Conservation (phyloP, 2,113 vertebrate species). For the Menura novaehollandiae region DNA sequence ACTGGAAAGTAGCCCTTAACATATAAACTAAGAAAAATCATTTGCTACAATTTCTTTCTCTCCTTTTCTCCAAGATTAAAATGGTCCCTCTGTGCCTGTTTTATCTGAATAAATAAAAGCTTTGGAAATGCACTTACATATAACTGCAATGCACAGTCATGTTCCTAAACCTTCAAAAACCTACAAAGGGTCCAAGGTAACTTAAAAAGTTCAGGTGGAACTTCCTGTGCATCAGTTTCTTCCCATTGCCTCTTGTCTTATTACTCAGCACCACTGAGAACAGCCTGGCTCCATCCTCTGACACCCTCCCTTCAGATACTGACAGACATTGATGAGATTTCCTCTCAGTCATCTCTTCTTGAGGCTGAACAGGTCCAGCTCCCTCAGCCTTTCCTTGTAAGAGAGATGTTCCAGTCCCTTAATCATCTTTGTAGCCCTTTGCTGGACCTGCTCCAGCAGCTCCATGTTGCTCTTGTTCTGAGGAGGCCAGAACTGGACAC, state of each 20-base stretch:
- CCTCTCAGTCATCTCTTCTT: too few relatives aligned
- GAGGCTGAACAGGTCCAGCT: background rate
- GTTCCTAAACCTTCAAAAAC: background rate
- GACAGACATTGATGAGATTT: background rate
- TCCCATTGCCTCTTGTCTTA: background rate
- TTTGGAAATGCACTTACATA: background rate
- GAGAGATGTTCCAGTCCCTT: background rate
- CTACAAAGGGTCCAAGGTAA: background rate
- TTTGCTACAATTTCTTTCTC: background rate
- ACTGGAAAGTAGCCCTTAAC: background rate
- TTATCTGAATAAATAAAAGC: background rate
- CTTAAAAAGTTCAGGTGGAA: background rate
- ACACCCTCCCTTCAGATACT: background rate
- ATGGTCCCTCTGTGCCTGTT: background rate
- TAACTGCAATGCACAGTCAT: background rate
- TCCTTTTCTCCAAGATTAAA: background rate
- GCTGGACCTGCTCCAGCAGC: background rate
- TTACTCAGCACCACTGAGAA: background rate
- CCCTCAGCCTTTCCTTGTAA: background rate
- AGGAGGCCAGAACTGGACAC: background rate
- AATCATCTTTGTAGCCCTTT: too few relatives aligned
- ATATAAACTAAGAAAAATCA: background rate
- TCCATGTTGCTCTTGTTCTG: background rate
- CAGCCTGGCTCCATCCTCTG: background rate
- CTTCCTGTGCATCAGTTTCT: background rate